These are phyloP conservation scores for Chaenogobius annularis DNA, from an alignment of 2,113 vertebrate genomes.

Conservation along the genomic window DNA sequence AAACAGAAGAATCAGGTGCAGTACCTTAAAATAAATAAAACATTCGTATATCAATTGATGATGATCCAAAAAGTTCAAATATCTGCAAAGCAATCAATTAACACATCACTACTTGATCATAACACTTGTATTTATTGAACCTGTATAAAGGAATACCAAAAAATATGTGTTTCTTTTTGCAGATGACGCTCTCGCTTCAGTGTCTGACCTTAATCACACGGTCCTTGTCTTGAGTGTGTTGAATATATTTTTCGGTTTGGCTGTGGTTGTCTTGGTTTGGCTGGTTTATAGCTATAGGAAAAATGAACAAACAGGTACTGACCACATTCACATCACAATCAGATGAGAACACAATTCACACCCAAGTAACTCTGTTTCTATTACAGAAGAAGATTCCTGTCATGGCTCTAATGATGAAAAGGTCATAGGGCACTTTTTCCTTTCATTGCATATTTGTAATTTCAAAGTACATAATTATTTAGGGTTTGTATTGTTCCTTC, in stretches of 20 bases:
- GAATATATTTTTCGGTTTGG: neutral
- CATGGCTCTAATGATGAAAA: neutral
- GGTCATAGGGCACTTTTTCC: neutral
- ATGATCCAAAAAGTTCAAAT: no score
- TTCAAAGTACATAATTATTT: neutral
- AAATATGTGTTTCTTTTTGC: neutral
- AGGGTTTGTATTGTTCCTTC: neutral
- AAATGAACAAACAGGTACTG: no score
- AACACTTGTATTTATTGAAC: no score
- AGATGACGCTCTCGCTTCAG: neutral
- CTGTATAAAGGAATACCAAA: no score
- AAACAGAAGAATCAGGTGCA: no score
- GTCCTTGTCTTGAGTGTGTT: neutral
- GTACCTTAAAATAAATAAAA: no score
- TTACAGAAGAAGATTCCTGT: neutral
- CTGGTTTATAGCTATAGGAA: neutral
- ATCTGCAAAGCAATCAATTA: no score
- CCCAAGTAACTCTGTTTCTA: neutral
- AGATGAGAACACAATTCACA: neutral
- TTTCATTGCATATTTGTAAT: neutral
- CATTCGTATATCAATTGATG: no score
- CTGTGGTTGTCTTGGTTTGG: conserved; percentile 1
- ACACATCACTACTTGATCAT: no score
- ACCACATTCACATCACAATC: no score
- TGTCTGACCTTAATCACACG: neutral